Percentiles rank a stretch among this genome's conserved stretches.
phyloP scores from a whole-genome alignment of 2,888 invertebrate species.

The Cataglyphis albicans region DNA sequence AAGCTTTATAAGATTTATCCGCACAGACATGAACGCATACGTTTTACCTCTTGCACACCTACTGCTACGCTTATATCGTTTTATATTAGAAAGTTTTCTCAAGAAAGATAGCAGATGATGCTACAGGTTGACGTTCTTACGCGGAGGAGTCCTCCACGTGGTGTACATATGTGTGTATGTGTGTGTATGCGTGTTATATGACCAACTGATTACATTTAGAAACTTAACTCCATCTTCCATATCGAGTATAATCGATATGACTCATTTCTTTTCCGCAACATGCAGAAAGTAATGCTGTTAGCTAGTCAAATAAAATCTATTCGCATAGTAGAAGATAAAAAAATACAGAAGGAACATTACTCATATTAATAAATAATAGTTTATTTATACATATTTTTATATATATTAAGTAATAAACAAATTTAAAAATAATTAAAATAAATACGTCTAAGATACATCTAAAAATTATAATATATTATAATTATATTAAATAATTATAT shows the following conservation, averaged over 20 bases:
- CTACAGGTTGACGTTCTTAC: neutral
- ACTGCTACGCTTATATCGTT: neutral
- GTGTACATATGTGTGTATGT: neutral
- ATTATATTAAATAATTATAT: neutral
- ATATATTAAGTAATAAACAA: neutral
- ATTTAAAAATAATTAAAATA: neutral
- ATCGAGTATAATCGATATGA: neutral
- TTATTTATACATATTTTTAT: neutral
- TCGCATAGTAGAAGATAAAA: neutral
- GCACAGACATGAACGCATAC: neutral
- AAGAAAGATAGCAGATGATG: constrained; percentile 3
- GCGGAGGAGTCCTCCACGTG: neutral
- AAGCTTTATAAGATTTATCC: constrained; percentile 31
- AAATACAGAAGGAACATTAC: neutral
- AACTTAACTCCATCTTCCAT: neutral
- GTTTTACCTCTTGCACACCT: neutral
- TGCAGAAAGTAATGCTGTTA: constrained; percentile 13
- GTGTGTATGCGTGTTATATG: neutral
- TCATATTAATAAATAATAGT: neutral
- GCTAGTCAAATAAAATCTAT: neutral
- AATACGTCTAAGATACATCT: neutral
- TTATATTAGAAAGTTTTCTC: constrained; percentile 41
- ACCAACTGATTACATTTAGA: neutral
- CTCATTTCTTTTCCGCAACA: neutral
- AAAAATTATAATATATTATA: neutral